Percentiles rank a stretch among this genome's conserved stretches.
These are phyloP conservation scores for Drosophila pachea DNA, from an alignment of 1,140 invertebrate species.

Conservation along the genomic window DNA sequence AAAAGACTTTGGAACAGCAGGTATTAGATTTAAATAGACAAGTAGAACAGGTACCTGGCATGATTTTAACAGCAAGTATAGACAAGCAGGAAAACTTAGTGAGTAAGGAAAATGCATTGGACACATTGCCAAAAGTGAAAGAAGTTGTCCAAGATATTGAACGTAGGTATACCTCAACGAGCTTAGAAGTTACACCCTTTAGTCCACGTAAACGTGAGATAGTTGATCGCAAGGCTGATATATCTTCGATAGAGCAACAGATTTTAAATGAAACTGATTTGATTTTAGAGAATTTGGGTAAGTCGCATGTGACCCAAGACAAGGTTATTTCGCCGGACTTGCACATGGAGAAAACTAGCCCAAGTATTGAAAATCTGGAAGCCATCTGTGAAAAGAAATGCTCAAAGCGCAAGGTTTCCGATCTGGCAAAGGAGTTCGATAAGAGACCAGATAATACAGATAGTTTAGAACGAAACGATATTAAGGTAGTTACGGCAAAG, in stretches of 20 bases:
- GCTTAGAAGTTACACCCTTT: conserved; percentile 66
- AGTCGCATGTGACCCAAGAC: conserved; percentile 12
- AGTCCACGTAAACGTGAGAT: conserved; percentile 53
- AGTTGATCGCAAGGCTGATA: conserved; percentile 45
- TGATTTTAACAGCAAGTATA: conserved; percentile 59
- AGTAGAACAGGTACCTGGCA: conserved; percentile 60
- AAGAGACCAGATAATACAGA: conserved; percentile 13
- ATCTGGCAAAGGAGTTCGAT: conserved; percentile 49
- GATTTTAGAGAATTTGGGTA: conserved; percentile 52
- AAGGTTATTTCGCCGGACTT: conserved; percentile 45
- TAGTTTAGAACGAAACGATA: conserved; percentile 4
- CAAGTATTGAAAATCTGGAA: conserved; percentile 54
- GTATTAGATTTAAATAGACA: conserved; percentile 61
- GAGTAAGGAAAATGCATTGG: conserved; percentile 45
- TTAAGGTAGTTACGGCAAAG: conserved; percentile 43
- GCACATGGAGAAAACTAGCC: conserved; percentile 26
- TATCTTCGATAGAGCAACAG: conserved; percentile 59
- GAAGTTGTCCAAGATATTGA: conserved; percentile 69
- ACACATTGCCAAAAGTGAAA: conserved; percentile 60
- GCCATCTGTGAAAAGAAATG: conserved; percentile 59
- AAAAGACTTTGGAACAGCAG: conserved; percentile 70
- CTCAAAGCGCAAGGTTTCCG: conserved; percentile 56
- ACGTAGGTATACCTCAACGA: conserved; percentile 49
- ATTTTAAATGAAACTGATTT: conserved; percentile 68
- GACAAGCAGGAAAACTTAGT: conserved; percentile 55